Percentiles rank a stretch among this genome's conserved stretches.
Conservation (phyloP, 2,888 invertebrate species). For the Sussaba pulchella region DNA sequence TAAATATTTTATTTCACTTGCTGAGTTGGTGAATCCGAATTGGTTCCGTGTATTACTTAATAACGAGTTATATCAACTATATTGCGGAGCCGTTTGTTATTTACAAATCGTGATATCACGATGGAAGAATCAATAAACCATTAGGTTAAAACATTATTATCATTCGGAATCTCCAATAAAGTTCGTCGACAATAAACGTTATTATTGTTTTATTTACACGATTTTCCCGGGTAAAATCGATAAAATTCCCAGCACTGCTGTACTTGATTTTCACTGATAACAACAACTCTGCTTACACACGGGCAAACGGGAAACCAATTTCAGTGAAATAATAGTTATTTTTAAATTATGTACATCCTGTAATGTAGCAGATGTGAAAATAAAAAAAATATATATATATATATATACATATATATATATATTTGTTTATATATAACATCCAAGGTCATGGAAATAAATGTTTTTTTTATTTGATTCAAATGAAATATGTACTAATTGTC, state of each 20-base stretch:
- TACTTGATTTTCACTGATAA: no score
- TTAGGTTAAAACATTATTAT: no score
- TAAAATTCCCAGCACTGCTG: no score
- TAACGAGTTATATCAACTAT: no score
- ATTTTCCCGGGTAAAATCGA: not conserved
- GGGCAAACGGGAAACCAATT: not conserved
- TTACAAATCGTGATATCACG: constrained; percentile 46
- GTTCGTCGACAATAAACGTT: no score
- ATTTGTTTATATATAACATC: constrained; percentile 52
- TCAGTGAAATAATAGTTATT: not conserved
- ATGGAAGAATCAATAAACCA: constrained; percentile 38
- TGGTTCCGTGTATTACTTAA: no score
- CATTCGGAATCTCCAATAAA: no score
- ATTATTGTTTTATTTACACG: no score
- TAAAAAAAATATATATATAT: not conserved
- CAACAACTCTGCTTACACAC: no score
- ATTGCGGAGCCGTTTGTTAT: constrained; percentile 50
- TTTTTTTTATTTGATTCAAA: constrained; percentile 61
- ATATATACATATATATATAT: not conserved
- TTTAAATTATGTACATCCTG: constrained; percentile 44
- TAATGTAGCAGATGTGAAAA: no score
- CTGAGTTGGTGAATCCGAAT: no score
- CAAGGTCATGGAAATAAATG: constrained; percentile 53
- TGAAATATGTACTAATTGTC: constrained; percentile 48
- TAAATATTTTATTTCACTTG: constrained; percentile 64